Evolutionary conservation across 1,140 invertebrate species (phyloP).

Genomic region (Calliopsis andreniformis): DNA sequence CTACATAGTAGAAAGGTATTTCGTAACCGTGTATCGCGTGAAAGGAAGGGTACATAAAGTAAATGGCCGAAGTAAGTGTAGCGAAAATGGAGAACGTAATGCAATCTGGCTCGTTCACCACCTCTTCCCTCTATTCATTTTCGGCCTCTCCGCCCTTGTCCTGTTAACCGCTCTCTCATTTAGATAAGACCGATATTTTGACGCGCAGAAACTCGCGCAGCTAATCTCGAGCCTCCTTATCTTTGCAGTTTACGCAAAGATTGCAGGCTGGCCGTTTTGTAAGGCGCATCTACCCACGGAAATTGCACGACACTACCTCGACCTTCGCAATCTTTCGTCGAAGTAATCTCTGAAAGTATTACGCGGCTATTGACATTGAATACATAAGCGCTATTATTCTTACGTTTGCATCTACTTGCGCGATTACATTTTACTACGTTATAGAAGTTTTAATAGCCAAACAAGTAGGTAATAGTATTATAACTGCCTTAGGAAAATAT

Average conservation of each 20-base stretch:
- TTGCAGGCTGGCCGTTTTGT: background rate
- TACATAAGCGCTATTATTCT: background rate
- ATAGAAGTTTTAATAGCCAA: too few relatives aligned
- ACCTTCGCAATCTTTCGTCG: background rate
- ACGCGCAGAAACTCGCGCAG: conserved; percentile 48
- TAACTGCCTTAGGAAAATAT: too few relatives aligned
- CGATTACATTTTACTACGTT: too few relatives aligned
- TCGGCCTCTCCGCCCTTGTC: too few relatives aligned
- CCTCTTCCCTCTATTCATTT: background rate
- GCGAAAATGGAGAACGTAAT: conserved; percentile 54
- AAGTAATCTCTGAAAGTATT: conserved; percentile 6
- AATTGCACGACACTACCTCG: background rate
- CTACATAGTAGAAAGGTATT: too few relatives aligned
- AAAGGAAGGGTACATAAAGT: conserved; percentile 19
- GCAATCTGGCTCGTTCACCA: conserved; percentile 52
- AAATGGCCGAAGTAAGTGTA: conserved; percentile 34
- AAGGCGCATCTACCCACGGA: conserved; percentile 17
- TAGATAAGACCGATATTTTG: conserved; percentile 62
- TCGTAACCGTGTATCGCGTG: background rate
- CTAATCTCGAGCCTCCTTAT: conserved; percentile 56
- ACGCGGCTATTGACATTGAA: conserved; percentile 15
- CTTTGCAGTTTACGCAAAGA: conserved; percentile 44
- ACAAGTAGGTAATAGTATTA: too few relatives aligned
- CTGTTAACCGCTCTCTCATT: conserved; percentile 48
- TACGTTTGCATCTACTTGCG: background rate